phyloP scores from a whole-genome alignment of 2,888 invertebrate species.

The Ferdinandea cuprea region DNA sequence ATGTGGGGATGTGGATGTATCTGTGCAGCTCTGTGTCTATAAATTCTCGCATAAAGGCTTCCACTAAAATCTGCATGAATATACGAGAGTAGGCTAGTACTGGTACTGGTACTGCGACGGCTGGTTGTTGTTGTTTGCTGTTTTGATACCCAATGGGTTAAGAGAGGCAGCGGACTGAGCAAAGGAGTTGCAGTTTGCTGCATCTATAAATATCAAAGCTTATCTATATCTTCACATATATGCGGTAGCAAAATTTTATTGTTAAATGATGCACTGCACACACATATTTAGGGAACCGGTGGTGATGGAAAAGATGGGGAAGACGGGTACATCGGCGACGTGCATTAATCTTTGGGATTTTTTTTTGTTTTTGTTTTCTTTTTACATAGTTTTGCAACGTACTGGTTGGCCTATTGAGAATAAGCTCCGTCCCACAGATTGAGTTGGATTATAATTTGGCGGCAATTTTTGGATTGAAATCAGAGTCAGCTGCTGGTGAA shows the following conservation, averaged over 20 bases:
- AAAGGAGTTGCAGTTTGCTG: constrained; percentile 73
- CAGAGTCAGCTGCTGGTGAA: background rate
- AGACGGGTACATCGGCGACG: background rate
- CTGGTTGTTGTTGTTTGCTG: constrained; percentile 47
- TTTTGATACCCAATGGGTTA: constrained; percentile 33
- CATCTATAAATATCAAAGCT: constrained; percentile 73
- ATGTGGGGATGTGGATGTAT: constrained; percentile 3
- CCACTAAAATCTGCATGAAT: constrained; percentile 74
- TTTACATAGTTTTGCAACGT: too few species aligned
- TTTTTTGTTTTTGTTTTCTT: background rate
- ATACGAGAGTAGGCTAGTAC: constrained; percentile 61
- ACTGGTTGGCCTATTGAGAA: constrained; percentile 56
- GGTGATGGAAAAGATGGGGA: background rate
- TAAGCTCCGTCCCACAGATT: constrained; percentile 22
- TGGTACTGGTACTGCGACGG: constrained; percentile 33
- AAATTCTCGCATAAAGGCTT: constrained; percentile 73
- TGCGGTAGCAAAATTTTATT: constrained; percentile 75
- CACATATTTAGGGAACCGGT: background rate
- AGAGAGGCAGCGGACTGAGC: constrained; percentile 1
- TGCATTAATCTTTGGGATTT: constrained; percentile 23
- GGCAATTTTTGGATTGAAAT: constrained; percentile 39
- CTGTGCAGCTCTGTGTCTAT: constrained; percentile 63
- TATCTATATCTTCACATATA: constrained; percentile 74
- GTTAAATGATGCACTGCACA: constrained; percentile 75
- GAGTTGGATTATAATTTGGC: constrained; percentile 60